Evolutionary conservation across 2,113 vertebrate species (phyloP).

Genomic region (Aspiorhynchus laticeps): DNA sequence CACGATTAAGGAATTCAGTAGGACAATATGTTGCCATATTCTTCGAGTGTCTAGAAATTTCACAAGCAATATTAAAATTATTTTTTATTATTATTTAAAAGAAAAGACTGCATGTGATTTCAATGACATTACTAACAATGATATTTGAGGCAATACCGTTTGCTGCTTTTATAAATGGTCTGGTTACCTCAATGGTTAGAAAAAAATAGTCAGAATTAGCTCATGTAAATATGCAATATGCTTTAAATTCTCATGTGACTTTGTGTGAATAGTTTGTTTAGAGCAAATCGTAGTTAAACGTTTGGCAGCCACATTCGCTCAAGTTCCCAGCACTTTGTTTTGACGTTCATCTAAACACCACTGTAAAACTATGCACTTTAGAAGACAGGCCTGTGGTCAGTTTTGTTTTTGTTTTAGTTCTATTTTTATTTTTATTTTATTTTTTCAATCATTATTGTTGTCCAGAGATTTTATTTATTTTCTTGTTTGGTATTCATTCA

Average conservation of each 20-base stretch:
- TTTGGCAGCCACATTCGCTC: background rate
- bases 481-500: background rate
- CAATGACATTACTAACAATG: background rate
- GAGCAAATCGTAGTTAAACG: background rate
- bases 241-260: background rate
- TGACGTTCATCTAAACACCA: background rate
- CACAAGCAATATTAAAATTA: background rate
- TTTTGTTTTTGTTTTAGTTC: constrained; percentile 19
- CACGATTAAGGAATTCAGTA: background rate
- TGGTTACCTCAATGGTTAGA: background rate
- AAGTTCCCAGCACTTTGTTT: constrained; percentile 12
- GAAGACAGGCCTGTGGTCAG: constrained; percentile 14
- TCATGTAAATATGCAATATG: background rate
- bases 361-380: constrained; percentile 48
- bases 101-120: constrained; percentile 20
- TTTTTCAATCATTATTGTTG: background rate
- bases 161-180: background rate
- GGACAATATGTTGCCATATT: background rate
- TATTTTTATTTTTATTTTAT: constrained; percentile 36
- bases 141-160: constrained; percentile 17
- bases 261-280: background rate
- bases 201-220: background rate
- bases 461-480: constrained; percentile 51
- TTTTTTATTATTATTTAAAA: background rate
- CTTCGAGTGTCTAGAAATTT: background rate